phyloP scores from a whole-genome alignment of 2,888 invertebrate species.

The Azorinus chamasolen region DNA sequence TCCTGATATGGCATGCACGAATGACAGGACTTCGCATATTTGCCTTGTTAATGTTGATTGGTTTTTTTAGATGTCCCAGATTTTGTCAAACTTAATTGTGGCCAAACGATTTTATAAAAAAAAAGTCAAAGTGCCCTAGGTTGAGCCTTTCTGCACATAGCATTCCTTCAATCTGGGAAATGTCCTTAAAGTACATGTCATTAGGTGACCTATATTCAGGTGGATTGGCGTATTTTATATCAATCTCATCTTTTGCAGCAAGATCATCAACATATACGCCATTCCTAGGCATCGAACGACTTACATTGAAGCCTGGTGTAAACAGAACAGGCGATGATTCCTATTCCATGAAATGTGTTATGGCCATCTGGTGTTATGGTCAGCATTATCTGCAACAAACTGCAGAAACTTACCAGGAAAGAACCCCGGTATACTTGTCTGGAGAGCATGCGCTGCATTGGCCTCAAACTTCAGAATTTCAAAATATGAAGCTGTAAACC shows the following conservation, averaged over 20 bases:
- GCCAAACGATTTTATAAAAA: conserved; percentile 41
- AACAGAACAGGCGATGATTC: conserved; percentile 50
- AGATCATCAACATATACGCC: conserved; percentile 9
- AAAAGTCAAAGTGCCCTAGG: conserved; percentile 16
- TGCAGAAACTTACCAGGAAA: conserved; percentile 55
- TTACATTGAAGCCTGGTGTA: conserved; percentile 30
- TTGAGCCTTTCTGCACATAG: background rate
- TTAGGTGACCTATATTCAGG: background rate
- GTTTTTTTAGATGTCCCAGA: no score
- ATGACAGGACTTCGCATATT: conserved; percentile 10
- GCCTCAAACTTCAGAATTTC: conserved; percentile 32
- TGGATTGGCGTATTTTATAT: conserved; percentile 16
- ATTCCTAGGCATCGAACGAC: conserved; percentile 19
- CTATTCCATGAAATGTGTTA: conserved; percentile 64
- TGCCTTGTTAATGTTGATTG: no score
- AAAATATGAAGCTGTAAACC: conserved; percentile 61
- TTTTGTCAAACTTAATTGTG: background rate
- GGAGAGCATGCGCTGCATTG: conserved; percentile 8
- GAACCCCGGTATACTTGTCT: conserved; percentile 9
- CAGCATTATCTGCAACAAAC: conserved; percentile 75
- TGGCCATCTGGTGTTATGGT: conserved; percentile 70
- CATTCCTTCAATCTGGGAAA: background rate
- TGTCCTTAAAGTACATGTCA: background rate
- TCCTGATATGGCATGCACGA: conserved; percentile 59
- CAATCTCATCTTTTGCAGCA: conserved; percentile 16